A percentile compares a stretch with the other conserved stretches of the same genome.
These are phyloP conservation scores for Columba janthina DNA, from an alignment of 2,113 vertebrate genomes.

Conservation along the genomic window DNA sequence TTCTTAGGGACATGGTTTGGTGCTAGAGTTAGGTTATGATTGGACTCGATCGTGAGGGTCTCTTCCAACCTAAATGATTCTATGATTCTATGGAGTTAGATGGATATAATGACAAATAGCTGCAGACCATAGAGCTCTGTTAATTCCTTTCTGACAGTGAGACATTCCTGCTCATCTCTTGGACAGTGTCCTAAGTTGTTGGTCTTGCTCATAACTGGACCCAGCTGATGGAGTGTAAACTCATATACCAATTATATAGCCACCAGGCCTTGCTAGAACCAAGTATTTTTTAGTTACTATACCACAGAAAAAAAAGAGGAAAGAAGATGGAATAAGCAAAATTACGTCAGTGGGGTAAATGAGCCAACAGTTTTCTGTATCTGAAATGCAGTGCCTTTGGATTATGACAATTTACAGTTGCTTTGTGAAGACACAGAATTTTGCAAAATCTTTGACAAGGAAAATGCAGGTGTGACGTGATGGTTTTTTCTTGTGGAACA, in stretches of 20 bases:
- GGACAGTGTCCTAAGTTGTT: fast-evolving
- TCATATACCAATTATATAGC: neutral
- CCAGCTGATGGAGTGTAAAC: neutral
- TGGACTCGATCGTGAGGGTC: too few species aligned
- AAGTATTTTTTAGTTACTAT: neutral
- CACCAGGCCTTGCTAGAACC: neutral
- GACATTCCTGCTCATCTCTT: neutral
- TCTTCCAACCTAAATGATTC: too few species aligned
- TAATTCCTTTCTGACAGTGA: neutral
- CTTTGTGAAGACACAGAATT: neutral
- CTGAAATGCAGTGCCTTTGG: neutral
- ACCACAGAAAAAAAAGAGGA: neutral
- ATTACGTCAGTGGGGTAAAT: neutral
- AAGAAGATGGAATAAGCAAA: neutral
- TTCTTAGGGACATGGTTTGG: too few species aligned
- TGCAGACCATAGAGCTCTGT: neutral
- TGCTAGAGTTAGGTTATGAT: too few species aligned
- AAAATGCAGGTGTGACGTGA: neutral
- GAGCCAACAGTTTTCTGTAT: neutral
- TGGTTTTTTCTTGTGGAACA: neutral
- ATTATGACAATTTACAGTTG: neutral
- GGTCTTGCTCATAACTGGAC: neutral
- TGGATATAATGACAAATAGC: neutral
- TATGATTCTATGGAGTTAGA: neutral
- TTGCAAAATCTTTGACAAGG: neutral